These are phyloP conservation scores for Aeoliscus strigatus DNA, from an alignment of 2,797 vertebrate genomes.

Conservation along the genomic window DNA sequence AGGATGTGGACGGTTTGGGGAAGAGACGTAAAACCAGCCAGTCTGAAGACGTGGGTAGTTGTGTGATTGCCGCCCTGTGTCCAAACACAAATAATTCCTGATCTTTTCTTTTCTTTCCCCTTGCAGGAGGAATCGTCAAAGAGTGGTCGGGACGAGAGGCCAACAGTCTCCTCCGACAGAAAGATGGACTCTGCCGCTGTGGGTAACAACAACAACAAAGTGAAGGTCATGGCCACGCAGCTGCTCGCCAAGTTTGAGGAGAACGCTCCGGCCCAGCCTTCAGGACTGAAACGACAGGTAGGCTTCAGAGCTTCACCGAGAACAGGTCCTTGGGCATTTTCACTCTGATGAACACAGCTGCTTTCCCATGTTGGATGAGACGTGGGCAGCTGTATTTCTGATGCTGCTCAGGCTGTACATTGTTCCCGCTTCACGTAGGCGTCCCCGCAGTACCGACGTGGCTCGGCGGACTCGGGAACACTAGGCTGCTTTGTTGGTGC, in stretches of 20 bases:
- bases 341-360: too few relatives aligned
- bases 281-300: constrained; percentile 90
- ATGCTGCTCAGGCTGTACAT: constrained; percentile 39
- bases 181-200: constrained; percentile 75
- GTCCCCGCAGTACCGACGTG: constrained; percentile 44
- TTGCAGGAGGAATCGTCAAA: constrained; percentile 82
- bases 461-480: constrained; percentile 7
- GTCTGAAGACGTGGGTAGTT: constrained; percentile 89
- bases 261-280: constrained; percentile 81
- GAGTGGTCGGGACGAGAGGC: constrained; percentile 75
- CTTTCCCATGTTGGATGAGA: constrained; percentile 25
- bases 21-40: constrained; percentile 96
- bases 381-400: constrained; percentile 30
- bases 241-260: constrained; percentile 96
- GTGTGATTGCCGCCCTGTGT: too few relatives aligned
- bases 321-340: too few relatives aligned
- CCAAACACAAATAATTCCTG: too few relatives aligned
- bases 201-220: constrained; percentile 90
- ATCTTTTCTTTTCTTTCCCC: too few relatives aligned
- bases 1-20: constrained; percentile 85
- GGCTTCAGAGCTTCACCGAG: too few relatives aligned
- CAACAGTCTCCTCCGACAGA: constrained; percentile 74
- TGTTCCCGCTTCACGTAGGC: constrained; percentile 52
- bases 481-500: too few relatives aligned
- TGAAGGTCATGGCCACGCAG: constrained; percentile 96